These are phyloP conservation scores for Phortica magna DNA, from an alignment of 2,888 invertebrate genomes.

Conservation along the genomic window DNA sequence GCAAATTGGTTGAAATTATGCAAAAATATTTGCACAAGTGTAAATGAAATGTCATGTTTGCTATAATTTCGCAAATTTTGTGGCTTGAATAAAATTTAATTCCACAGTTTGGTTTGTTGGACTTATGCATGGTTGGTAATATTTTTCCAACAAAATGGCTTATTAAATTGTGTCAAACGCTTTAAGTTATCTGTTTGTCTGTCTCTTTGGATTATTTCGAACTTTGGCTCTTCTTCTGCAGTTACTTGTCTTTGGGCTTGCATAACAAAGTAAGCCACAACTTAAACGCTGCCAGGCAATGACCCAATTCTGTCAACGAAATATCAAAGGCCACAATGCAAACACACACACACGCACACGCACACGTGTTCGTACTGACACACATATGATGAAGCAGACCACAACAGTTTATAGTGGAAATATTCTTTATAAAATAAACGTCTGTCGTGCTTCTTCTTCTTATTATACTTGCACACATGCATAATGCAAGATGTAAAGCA, in stretches of 20 bases:
- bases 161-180: no score
- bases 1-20: constrained; percentile 9
- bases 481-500: background rate
- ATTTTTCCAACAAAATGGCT: background rate
- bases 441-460: background rate
- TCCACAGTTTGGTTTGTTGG: background rate
- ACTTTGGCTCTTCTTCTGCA: background rate
- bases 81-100: background rate
- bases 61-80: background rate
- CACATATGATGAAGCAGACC: background rate
- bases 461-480: no score
- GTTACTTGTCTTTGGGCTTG: background rate
- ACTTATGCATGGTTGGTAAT: background rate
- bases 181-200: no score
- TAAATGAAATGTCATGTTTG: constrained; percentile 6
- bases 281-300: constrained; percentile 54
- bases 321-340: constrained; percentile 48
- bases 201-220: background rate
- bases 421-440: background rate
- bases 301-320: constrained; percentile 64
- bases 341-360: constrained; percentile 39
- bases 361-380: constrained; percentile 24
- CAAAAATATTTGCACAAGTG: constrained; percentile 5
- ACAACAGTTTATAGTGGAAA: background rate
- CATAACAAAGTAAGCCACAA: constrained; percentile 51